phyloP scores from a whole-genome alignment of 1,140 invertebrate genomes.

The Dufourea novaeangliae region DNA sequence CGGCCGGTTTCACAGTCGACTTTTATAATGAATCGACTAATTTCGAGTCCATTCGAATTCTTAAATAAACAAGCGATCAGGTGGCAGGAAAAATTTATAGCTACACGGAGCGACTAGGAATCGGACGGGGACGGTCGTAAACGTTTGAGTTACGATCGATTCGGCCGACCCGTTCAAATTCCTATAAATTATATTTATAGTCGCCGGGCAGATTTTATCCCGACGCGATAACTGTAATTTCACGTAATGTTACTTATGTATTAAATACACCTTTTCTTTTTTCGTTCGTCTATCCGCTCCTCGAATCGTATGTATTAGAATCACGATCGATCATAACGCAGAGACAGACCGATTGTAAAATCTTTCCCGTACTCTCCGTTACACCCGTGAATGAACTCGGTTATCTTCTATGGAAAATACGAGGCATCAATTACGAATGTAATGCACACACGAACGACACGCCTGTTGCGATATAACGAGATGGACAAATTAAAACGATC shows the following conservation, averaged over 20 bases:
- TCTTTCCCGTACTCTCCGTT: too few relatives aligned
- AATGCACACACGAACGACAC: too few relatives aligned
- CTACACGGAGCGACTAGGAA: constrained; percentile 39
- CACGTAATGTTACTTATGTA: background rate
- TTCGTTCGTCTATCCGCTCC: too few relatives aligned
- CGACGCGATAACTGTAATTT: constrained; percentile 33
- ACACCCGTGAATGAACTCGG: too few relatives aligned
- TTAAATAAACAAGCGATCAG: constrained; percentile 46
- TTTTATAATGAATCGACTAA: constrained; percentile 33
- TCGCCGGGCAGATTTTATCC: constrained; percentile 26
- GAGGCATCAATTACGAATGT: too few relatives aligned
- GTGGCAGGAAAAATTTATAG: constrained; percentile 46
- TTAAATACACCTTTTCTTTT: background rate
- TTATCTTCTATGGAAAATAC: too few relatives aligned
- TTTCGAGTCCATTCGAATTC: constrained; percentile 1
- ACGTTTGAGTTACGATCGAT: constrained; percentile 51
- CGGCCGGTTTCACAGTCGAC: too few relatives aligned
- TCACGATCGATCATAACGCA: too few relatives aligned
- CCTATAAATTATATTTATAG: constrained; percentile 52
- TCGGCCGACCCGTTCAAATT: constrained; percentile 47
- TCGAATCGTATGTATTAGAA: too few relatives aligned
- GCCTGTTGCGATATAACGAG: too few relatives aligned
- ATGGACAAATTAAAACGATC: too few relatives aligned
- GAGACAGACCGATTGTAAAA: too few relatives aligned
- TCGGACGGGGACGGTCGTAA: constrained; percentile 44